Base-by-base conservation (phyloP, 2,113 vertebrate species). In the Microtus oregoni region DNA sequence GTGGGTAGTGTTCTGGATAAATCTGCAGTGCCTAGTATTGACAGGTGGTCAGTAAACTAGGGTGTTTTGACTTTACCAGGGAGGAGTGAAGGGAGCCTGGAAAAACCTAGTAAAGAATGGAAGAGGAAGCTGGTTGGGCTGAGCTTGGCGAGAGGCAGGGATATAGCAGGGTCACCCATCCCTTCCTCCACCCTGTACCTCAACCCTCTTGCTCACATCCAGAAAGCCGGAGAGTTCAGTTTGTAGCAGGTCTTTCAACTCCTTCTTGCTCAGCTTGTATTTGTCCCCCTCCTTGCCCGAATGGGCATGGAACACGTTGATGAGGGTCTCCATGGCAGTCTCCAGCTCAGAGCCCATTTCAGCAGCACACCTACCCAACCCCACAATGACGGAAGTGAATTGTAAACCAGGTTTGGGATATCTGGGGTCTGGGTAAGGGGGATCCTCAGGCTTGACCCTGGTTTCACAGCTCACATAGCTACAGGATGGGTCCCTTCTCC, bases 201-300 rank as follows among this genome's bases (percentile, higher is more conserved):
- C 38, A 41, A 19, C 26, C 38, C 63, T 7, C 6, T 41, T 41
- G 78, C 99, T 98, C 96, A 99, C 99, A 3, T 98, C 96, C 91
- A 99, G 97, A 97, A 99, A 99, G 30, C 98, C 98, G 0, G 97
- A 78, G n/a, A 99, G 98, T 93, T 99, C 99, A 0, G 98, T 98
- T 92, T 99, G 97, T 32, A 99, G 97, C 83, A 99, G 98, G 32
- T 98, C 98, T 96, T 99, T 99, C 95, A 99, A 95, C 96, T 99
- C 99, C 17, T 93, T 96, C 93, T 99, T 99, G 98, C 98, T 99
- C 97, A 99, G 98, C 98, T 99, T 99, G 98, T 99, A 99, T 96
- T 99, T 99, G 98, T 99, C 99, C 0, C 99, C 99, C 58, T 99
- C 99, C 95, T 99, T 99, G 92, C 98, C 98, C 0, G 99, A 99